Base-by-base conservation (phyloP, 2,113 vertebrate genomes). In the Castor canadensis region DNA sequence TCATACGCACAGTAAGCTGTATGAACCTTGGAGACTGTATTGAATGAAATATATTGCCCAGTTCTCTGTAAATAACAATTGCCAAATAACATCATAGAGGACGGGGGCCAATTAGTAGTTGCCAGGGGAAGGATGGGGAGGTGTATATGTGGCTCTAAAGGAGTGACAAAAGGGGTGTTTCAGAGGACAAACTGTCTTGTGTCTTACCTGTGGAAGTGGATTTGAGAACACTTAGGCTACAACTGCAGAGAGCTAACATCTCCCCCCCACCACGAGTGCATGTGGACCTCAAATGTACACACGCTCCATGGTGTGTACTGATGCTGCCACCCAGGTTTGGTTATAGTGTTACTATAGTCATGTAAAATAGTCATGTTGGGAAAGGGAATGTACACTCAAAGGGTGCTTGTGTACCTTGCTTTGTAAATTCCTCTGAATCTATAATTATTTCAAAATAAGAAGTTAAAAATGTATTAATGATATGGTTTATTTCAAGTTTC, bases 381-480 rank as follows among this genome's bases (percentile, higher is more conserved):
- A 30, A 20, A 26, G 15, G 19, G 26, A 6, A 67, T 56, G 43
- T 6, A 3, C 16, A 30, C 24, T 3, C 38, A 45, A 72, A 72
- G 38, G 7, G 30, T 66, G 7, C 10, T 24, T 3, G 17, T 75
- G 16, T 67, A 67, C 9, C n/a, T 91, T 93, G 3, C 32, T 60
- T 4, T 52, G 12, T 5, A 83, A 73, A 58, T 45, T 73, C 76
- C 6, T 83, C 8, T 82, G 69, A 87, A 71, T 64, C 7, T 73
- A 38, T 58, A 92, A 75, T 84, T 77, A 69, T 69, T 92, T 80
- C n/a, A 89, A 93, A 83, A 49, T 87, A 72, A 83, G 10, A 43
- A 28, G 6, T 83, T 73, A 83, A 72, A 82, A 89, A 76, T 54
- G n/a, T n/a, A 47, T 75, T 87, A 75, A 20, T 69, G 26, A 71